These are phyloP conservation scores for Philotrypesis tridentata DNA, from an alignment of 1,140 invertebrate species.

Conservation along the genomic window DNA sequence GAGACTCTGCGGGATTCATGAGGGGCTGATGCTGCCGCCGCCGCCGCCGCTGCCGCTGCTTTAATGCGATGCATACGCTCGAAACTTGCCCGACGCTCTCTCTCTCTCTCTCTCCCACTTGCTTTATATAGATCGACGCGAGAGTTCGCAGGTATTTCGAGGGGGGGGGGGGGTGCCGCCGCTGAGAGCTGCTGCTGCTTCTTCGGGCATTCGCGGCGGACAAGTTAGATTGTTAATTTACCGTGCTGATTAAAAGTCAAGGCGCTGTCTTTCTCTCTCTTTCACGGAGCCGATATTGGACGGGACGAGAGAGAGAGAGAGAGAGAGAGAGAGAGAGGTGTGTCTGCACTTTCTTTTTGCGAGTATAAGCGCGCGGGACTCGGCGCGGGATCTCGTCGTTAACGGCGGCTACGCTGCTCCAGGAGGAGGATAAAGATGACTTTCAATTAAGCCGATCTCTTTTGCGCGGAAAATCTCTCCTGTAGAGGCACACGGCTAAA, in stretches of 20 bases:
- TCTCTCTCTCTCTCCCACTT: conserved; percentile 5
- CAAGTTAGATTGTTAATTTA: conserved; percentile 48
- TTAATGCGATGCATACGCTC: conserved; percentile 43
- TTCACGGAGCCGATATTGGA: conserved; percentile 41
- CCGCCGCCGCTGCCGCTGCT: not conserved
- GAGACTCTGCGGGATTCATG: conserved; percentile 30
- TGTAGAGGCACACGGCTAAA: too few species aligned
- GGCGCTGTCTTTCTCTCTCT: too few species aligned
- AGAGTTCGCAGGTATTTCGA: not conserved
- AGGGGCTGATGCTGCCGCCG: not conserved
- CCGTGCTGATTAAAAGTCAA: conserved; percentile 34
- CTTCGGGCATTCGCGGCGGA: not conserved
- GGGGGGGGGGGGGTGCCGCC: too few species aligned
- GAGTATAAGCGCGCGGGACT: too few species aligned
- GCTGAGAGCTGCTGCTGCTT: too few species aligned
- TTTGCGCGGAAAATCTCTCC: conserved; percentile 24
- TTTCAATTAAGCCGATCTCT: conserved; percentile 46
- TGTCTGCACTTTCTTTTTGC: not conserved
- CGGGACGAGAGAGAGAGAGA: too few species aligned
- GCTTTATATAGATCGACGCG: conserved; percentile 17
- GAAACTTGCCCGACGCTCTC: conserved; percentile 21
- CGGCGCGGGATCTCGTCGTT: not conserved
- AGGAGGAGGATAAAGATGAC: not conserved
- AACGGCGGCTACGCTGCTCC: not conserved
- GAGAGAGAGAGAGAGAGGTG: not conserved